phyloP scores from a whole-genome alignment of 2,888 invertebrate species.

The Julus scanicus region DNA sequence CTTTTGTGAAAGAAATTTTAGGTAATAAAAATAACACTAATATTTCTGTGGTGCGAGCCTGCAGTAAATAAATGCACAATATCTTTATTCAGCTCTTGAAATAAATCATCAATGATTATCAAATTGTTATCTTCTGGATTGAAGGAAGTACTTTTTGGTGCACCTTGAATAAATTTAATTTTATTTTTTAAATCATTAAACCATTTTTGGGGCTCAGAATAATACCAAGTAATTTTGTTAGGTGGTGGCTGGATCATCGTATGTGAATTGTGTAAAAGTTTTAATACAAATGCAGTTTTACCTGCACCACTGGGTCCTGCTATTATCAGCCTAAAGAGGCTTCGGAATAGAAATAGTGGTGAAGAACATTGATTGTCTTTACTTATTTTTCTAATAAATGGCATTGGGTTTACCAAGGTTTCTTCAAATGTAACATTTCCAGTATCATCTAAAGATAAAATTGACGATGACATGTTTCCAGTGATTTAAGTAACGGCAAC shows the following conservation, averaged over 20 bases:
- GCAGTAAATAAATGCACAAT: background rate
- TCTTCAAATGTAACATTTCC: background rate
- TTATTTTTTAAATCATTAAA: background rate
- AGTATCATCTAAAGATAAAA: too few relatives aligned
- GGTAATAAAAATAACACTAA: background rate
- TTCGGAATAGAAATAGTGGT: background rate
- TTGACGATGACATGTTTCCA: too few relatives aligned
- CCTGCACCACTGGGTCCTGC: background rate
- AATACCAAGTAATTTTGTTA: background rate
- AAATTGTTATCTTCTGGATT: background rate
- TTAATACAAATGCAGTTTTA: background rate
- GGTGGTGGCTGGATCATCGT: background rate
- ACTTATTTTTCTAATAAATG: background rate
- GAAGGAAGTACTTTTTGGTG: background rate
- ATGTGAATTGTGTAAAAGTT: background rate
- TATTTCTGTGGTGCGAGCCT: background rate
- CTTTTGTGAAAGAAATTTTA: slow-evolving; percentile 22
- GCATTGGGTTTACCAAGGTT: background rate
- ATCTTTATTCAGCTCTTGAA: background rate
- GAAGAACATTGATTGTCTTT: background rate
- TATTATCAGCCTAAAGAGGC: background rate
- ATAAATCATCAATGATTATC: background rate
- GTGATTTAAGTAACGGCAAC: too few relatives aligned
- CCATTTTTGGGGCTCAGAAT: background rate
- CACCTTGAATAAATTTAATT: background rate